A percentile compares a stretch with the other conserved stretches of the same genome.
phyloP scores from a whole-genome alignment of 2,113 vertebrate genomes.

The Drymodes brunneopygia region DNA sequence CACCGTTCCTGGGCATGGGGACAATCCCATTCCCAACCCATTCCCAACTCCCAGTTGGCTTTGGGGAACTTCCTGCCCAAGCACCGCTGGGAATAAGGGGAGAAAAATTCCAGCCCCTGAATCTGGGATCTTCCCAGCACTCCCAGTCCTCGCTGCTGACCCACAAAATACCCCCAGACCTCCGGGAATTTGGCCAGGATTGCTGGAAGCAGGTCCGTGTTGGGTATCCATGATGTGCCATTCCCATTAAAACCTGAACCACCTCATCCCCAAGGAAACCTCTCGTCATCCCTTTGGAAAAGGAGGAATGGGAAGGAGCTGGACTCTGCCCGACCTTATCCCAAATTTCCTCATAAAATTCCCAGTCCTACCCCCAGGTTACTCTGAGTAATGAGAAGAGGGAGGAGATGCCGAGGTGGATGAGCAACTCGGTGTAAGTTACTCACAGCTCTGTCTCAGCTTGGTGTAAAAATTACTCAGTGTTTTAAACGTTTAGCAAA shows the following conservation, averaged over 20 bases:
- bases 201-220: not conserved
- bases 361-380: not conserved
- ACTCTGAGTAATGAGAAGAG: not conserved
- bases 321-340: not conserved
- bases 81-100: fast-evolving
- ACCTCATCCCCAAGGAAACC: not conserved
- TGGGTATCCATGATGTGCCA: not conserved
- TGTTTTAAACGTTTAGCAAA: not conserved
- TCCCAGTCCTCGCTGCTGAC: not conserved
- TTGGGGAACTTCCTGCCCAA: not conserved
- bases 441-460: not conserved
- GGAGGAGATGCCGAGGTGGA: not conserved
- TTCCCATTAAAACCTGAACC: not conserved
- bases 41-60: not conserved
- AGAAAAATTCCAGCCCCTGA: not conserved
- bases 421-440: not conserved
- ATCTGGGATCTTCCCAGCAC: not conserved
- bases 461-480: not conserved
- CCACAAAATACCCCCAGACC: not conserved
- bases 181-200: not conserved
- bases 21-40: not conserved
- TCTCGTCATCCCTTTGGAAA: not conserved
- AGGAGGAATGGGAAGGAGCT: not conserved
- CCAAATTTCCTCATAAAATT: not conserved
- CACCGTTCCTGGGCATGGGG: not conserved